Percentiles rank a stretch among this genome's conserved stretches.
Evolutionary conservation across 2,888 invertebrate genomes (phyloP).

Genomic region (Xanthia icteritia): DNA sequence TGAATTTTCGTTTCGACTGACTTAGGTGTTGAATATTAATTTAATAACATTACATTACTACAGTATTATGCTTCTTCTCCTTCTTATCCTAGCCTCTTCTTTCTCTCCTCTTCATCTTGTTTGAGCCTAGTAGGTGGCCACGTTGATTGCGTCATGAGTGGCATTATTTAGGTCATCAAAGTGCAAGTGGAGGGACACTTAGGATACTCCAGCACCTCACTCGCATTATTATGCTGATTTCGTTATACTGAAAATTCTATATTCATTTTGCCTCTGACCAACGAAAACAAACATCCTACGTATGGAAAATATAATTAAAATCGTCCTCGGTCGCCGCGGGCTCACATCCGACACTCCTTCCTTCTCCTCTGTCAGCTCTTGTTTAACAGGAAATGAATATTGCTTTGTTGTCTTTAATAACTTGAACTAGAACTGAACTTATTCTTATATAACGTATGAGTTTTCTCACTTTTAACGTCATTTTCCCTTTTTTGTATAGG

Average conservation of each 20-base stretch:
- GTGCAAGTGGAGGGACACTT: background rate
- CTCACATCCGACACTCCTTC: slow-evolving; percentile 17
- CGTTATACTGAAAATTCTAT: background rate
- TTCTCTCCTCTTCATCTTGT: too few relatives aligned
- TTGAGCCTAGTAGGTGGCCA: too few relatives aligned
- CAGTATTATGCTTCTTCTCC: too few relatives aligned
- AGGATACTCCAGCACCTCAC: background rate
- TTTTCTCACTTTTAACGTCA: background rate
- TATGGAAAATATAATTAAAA: slow-evolving; percentile 40
- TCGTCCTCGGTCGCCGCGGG: slow-evolving; percentile 18
- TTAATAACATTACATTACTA: too few relatives aligned
- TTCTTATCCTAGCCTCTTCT: too few relatives aligned
- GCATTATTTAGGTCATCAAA: background rate
- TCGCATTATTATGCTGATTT: background rate
- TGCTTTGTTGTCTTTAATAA: background rate
- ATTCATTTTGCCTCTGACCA: background rate
- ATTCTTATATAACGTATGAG: background rate
- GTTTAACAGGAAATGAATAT: slow-evolving; percentile 53
- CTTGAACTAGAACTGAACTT: background rate
- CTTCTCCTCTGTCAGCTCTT: background rate
- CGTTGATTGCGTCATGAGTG: background rate
- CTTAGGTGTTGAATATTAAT: too few relatives aligned
- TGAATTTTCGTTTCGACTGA: too few relatives aligned
- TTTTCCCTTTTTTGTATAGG: background rate
- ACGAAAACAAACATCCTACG: background rate